Base-by-base conservation (phyloP, 2,797 vertebrate species). In the Hydrolagus colliei region DNA sequence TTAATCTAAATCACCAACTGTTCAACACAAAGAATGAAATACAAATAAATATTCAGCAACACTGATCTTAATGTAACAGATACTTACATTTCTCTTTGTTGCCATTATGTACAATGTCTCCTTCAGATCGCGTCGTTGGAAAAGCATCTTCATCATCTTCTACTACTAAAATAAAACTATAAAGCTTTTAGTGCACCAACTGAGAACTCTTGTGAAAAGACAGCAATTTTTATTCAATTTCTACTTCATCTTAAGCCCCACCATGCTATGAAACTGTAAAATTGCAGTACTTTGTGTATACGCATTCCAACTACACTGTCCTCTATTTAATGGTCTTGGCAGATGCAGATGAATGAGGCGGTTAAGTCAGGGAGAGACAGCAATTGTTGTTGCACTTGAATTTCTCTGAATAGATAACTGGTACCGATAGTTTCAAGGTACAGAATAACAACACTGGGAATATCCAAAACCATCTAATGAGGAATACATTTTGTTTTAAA, bases 61-160 rank as follows among this genome's bases (percentile, higher is more conserved):
- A 9, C 87, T 75, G 9, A 67, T 68, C 10, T 22, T 20, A 77
- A 10, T 86, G 59, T 78, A 9, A 79, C 41, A 79, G 20, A 61
- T 52, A 95, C 97, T 96, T 92, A 98, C 97, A 52, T 92, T 98
- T 98, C 89, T 98, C 97, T 90, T 96, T 98, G 92, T 93, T 97
- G 91, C 93, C 96, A 87, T 96, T 98, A 90, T 94, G 96, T 86
- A 96, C 93, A 90, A 93, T 96, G 86, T 98, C 96, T 9, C 96
- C 94, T 86, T 98, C 95, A 0, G 95, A 88, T 87, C 93, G 96
- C 85, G 95, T 92, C 16, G 92, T 93, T 86, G 94, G 95, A 88
- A 98, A 99, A 87, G 97, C 97, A 59, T 98, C 97, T 90, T 98
- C 97, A 80, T 98, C 96, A 65, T 98, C 98, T 92, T 99, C 97